Evolutionary conservation across 2,888 invertebrate species (phyloP), one percentile per base, ranked within the genome.

Genomic region (Brenthis daphne): DNA sequence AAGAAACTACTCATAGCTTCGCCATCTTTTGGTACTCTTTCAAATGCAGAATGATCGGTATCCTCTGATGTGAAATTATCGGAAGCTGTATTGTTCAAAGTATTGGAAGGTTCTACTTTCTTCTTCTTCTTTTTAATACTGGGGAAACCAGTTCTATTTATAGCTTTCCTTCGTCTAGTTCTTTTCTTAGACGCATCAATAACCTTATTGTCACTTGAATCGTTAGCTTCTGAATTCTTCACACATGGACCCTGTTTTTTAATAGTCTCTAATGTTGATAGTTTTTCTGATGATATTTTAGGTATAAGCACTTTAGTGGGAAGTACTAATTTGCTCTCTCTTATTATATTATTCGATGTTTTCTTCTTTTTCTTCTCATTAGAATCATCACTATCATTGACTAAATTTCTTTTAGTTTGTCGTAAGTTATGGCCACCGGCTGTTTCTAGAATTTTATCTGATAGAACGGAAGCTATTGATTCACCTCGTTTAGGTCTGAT

Each of bases 61-160:
- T 91, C 84, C 73, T 82, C 89, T 6, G 90, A 90, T 24, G 88
- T 89, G 54, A 87, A 77, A 70, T 89, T 85, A 55, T 90, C 91
- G 6, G 89, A 89, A 48, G 81, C 77, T 57, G 81, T 77, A 57
- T 80, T 70, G 66, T 81, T 84, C 76, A 80, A 77, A 72, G 75
- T 78, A 58, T 72, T 80, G 64, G 71, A 82, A 66, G 79, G 75
- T 72, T 90, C 91, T 63, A 87, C 74, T 79, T 95, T 96, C 82
- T 96, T 96, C 82, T 97, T 97, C 87, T 97, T 97, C 82, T 95
- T 96, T 80, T 96, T 96, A 16, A 96, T 91, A 29, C 95, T 96
- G 0, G 98, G 98, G 84, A 98, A 98, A 4, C 98, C 98, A 20
- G 97, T 98, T 77, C 97, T 94, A 82, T 98, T 98, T 55, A 96